A percentile compares a stretch with the other conserved stretches of the same genome.
phyloP scores from a whole-genome alignment of 2,113 vertebrate species.

The Lanius collurio region DNA sequence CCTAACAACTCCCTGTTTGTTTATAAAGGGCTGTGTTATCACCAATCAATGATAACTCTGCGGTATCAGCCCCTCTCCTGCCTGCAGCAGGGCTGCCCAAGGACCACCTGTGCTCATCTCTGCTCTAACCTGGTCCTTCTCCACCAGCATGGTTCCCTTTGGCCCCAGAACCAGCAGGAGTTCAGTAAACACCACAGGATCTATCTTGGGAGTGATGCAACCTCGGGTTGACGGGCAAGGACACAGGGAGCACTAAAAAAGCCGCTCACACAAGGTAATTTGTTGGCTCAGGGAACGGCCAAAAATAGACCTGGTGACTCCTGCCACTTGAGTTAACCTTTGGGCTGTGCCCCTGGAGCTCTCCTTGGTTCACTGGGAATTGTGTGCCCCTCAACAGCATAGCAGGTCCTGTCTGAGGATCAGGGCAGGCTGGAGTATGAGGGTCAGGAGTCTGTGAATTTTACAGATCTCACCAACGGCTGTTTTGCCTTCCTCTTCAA shows the following conservation, averaged over 20 bases:
- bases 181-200: background rate
- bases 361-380: background rate
- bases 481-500: background rate
- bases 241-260: background rate
- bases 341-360: background rate
- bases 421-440: background rate
- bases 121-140: background rate
- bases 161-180: background rate
- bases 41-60: background rate
- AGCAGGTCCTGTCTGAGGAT: background rate
- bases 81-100: accelerated
- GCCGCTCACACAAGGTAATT: background rate
- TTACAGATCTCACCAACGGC: too few species aligned
- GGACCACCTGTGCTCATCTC: background rate
- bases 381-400: accelerated
- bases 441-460: background rate
- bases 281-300: background rate
- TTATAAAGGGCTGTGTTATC: background rate
- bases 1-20: background rate
- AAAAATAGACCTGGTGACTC: background rate
- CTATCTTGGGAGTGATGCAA: background rate
- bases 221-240: background rate
- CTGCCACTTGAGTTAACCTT: background rate
- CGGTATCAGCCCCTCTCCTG: background rate
- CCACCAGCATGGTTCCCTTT: background rate